phyloP scores from a whole-genome alignment of 2,797 vertebrate species.

The Notolabrus celidotus region DNA sequence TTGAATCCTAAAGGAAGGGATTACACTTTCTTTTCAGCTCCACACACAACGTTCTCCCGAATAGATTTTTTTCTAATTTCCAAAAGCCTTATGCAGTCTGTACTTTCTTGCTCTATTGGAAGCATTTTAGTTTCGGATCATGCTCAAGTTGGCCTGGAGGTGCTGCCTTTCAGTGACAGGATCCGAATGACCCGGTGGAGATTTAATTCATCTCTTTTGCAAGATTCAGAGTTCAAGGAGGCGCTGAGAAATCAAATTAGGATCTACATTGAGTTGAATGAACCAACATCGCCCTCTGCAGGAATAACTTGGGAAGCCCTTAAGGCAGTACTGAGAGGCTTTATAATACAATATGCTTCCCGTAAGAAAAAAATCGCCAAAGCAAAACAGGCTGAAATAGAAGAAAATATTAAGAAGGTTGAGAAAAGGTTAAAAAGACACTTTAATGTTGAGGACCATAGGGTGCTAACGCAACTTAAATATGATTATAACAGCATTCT shows the following conservation, averaged over 20 bases:
- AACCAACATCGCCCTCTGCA: background rate
- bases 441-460: background rate
- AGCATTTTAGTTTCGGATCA: background rate
- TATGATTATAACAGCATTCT: background rate
- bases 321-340: background rate
- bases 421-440: background rate
- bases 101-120: background rate
- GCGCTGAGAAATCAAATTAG: background rate
- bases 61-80: background rate
- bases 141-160: background rate
- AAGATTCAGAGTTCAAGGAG: background rate
- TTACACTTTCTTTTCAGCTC: background rate
- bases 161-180: background rate
- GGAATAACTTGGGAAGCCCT: too few species aligned
- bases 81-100: background rate
- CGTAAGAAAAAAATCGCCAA: too few species aligned
- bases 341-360: background rate
- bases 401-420: background rate
- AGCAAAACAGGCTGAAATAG: background rate
- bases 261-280: background rate
- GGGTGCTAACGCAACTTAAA: background rate
- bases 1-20: slow-evolving; percentile 2
- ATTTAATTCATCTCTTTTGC: background rate
- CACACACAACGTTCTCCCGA: background rate
- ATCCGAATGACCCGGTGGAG: too few species aligned